Evolutionary conservation across 2,888 invertebrate species (phyloP), one percentile per base, ranked within the genome.

Genomic region (Sialis lutaria): DNA sequence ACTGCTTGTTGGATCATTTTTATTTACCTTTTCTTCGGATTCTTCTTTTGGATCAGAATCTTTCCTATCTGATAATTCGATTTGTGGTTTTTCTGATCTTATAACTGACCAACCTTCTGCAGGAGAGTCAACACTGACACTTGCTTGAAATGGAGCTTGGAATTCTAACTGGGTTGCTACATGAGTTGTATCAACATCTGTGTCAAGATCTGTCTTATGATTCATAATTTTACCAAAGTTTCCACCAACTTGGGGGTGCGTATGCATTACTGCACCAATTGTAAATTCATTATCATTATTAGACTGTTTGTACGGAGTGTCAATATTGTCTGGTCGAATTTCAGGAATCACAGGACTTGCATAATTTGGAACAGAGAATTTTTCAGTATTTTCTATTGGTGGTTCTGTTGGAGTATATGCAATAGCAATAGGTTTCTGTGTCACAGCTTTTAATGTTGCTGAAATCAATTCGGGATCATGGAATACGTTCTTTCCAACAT

Each of bases 91-190:
- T 13, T 47, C 47, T 8, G 32, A n/a, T 49, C 64, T 60, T 3
- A 76, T 69, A 7, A 78, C 74, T 41, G 73, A 73, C 79, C 79
- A 79, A 9, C 78, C 77, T 55, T 75, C 74, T 30, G 71, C 67
- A 10, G 68, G 67, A 0, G 70, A 67, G 50, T 73, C 76, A 1
- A 77, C 64, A 48, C 73, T 78, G 1, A 74, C 67, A 54, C 79
- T 80, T 0, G 81, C 79, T 42, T 77, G 74, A 55, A 80, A 80
- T 0, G 79, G 79, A 1, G 79, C 79, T 69, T 78, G 75, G 53
- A 80, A 79, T 51, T 74, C 75, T 50, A 68, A 64, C 5, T 69
- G 71, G 54, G 63, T 64, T 5, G 69, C 66, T 2, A 64, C 62
- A 5, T 67, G 51, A 9, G 54, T 53, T 7, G 53, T 51, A 10